Evolutionary conservation across 2,888 invertebrate species (phyloP).

Genomic region (Euclidia mi): DNA sequence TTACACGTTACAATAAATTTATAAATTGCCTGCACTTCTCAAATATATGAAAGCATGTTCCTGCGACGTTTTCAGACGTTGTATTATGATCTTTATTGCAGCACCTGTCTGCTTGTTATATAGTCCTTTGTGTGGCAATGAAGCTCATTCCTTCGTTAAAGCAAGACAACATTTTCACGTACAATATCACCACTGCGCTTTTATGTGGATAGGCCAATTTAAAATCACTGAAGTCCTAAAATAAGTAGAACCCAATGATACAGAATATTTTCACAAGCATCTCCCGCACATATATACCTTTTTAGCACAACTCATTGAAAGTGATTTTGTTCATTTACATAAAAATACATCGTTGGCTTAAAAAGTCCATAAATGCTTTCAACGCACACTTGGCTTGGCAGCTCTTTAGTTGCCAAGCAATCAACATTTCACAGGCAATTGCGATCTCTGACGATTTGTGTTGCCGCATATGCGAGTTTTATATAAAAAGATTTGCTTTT

Average conservation of each 20-base stretch:
- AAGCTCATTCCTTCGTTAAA: too few species aligned
- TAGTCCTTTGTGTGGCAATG: too few species aligned
- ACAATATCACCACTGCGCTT: too few species aligned
- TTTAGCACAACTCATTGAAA: slow-evolving; percentile 6
- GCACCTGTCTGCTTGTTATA: too few species aligned
- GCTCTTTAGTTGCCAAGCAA: slow-evolving; percentile 7
- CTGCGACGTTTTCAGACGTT: too few species aligned
- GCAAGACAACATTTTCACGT: too few species aligned
- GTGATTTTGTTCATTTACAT: slow-evolving; percentile 11
- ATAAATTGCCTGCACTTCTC: too few species aligned
- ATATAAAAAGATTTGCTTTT: not conserved
- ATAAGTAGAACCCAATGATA: not conserved
- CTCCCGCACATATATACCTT: slow-evolving; percentile 7
- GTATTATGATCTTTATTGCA: too few species aligned
- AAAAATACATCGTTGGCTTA: slow-evolving; percentile 1
- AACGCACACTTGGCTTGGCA: slow-evolving; percentile 1
- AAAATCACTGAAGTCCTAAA: too few species aligned
- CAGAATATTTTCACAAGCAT: slow-evolving; percentile 9
- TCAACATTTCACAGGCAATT: slow-evolving; percentile 3
- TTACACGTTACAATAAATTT: too few species aligned
- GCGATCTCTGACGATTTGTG: not conserved
- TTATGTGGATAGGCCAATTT: too few species aligned
- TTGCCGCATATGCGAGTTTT: not conserved
- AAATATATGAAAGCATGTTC: too few species aligned
- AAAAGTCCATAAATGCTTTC: slow-evolving; percentile 13